A percentile compares a stretch with the other conserved stretches of the same genome.
Evolutionary conservation across 30 jellyfish, hydroid and myxozoan genomes (phyloP).

Genomic region (Pseudorhiza aurosa): DNA sequence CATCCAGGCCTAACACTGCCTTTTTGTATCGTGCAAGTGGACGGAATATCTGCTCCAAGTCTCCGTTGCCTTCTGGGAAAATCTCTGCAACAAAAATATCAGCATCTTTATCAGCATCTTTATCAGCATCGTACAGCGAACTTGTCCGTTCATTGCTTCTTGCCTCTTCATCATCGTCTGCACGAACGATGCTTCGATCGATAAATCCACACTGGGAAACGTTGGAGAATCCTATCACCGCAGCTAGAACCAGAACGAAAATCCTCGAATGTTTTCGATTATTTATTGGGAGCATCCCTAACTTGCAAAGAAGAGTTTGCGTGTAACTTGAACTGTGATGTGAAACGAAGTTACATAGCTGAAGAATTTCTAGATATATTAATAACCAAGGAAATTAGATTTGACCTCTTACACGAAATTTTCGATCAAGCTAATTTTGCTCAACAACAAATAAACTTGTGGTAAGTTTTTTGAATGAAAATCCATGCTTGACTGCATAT

Average conservation of each 20-base stretch:
- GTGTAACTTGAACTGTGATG: neutral
- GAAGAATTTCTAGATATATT: neutral
- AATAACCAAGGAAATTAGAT: constrained; percentile 2
- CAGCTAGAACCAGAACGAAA: neutral
- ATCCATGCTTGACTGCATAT: constrained; percentile 36
- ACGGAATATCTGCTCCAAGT: constrained; percentile 44
- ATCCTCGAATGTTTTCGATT: neutral
- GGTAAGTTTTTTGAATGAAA: neutral
- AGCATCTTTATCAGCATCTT: constrained; percentile 26
- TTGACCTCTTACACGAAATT: constrained; percentile 5
- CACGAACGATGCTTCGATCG: neutral
- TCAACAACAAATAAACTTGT: neutral
- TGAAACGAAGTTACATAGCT: neutral
- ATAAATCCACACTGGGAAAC: neutral
- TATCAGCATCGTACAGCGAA: constrained; percentile 1
- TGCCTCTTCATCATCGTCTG: neutral
- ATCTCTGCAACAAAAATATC: constrained; percentile 66
- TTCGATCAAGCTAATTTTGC: constrained; percentile 39
- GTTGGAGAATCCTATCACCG: neutral
- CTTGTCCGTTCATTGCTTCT: neutral
- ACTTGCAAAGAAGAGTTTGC: neutral
- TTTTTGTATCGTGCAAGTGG: constrained; percentile 62
- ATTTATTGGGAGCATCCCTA: neutral
- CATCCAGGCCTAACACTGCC: constrained; percentile 55
- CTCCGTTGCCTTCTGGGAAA: constrained; percentile 39